Conservation (phyloP, 2,797 vertebrate genomes). For the Bovichtus diacanthus region DNA sequence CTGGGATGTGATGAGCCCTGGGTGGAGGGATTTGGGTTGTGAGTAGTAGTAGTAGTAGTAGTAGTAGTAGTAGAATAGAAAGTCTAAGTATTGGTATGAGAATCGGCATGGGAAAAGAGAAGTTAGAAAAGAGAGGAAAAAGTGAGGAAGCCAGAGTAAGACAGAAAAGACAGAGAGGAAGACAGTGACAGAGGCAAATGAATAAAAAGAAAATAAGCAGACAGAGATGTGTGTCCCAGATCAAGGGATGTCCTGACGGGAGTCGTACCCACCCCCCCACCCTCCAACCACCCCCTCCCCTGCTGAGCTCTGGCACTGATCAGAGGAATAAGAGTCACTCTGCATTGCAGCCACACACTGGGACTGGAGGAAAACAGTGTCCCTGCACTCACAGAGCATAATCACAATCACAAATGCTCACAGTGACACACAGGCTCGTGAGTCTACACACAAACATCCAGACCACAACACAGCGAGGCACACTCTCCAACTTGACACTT, state of each 20-base stretch:
- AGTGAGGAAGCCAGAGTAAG: neutral
- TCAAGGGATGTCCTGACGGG: slow-evolving; percentile 56
- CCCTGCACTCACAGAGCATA: slow-evolving; percentile 49
- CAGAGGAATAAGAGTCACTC: slow-evolving; percentile 61
- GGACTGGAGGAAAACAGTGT: slow-evolving; percentile 57
- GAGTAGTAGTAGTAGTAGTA: neutral
- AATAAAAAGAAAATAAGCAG: slow-evolving; percentile 49
- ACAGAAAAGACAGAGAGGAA: slow-evolving; percentile 14
- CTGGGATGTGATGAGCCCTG: neutral
- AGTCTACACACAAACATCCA: slow-evolving; percentile 32
- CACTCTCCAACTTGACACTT: slow-evolving; percentile 33
- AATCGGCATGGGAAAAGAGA: neutral
- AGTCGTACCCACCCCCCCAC: slow-evolving; percentile 7
- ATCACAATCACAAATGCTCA: slow-evolving; percentile 53
- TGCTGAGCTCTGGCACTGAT: slow-evolving; percentile 71
- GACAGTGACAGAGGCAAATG: slow-evolving; percentile 21
- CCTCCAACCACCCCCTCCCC: slow-evolving; percentile 34
- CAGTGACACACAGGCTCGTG: neutral
- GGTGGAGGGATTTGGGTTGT: neutral
- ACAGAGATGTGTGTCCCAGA: slow-evolving; percentile 65
- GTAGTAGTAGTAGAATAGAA: slow-evolving; percentile 2
- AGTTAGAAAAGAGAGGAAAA: slow-evolving; percentile 10
- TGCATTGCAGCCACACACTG: slow-evolving; percentile 59
- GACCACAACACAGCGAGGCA: slow-evolving; percentile 42
- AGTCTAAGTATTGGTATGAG: neutral